Conservation (phyloP, 2,113 vertebrate genomes). For the Neotoma lepida region DNA sequence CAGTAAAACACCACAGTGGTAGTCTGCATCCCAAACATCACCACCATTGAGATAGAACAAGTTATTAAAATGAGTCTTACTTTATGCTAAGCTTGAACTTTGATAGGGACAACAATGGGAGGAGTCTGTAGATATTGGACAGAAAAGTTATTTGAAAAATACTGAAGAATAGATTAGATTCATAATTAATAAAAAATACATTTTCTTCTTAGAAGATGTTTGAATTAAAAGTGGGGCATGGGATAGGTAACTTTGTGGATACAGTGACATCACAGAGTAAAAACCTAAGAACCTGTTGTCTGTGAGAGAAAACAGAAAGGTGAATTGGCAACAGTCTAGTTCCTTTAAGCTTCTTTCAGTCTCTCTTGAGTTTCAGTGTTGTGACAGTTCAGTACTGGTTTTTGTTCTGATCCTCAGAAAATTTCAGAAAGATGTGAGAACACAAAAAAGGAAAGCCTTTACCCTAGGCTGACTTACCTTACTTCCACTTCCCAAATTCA, state of each 20-base stretch:
- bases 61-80: background rate
- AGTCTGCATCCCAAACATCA: background rate
- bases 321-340: background rate
- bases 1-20: background rate
- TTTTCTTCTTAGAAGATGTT: background rate
- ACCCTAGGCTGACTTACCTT: background rate
- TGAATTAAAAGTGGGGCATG: background rate
- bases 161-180: background rate
- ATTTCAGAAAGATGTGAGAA: background rate
- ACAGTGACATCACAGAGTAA: background rate
- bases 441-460: background rate
- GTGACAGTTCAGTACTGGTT: background rate
- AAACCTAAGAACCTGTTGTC: no score
- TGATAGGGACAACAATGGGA: background rate
- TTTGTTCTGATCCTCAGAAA: background rate
- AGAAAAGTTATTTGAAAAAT: slow-evolving; percentile 23
- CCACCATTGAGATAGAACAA: background rate
- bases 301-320: background rate
- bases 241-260: no score
- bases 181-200: slow-evolving; percentile 32
- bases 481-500: background rate
- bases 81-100: slow-evolving; percentile 33
- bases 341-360: background rate
- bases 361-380: background rate
- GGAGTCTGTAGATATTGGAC: background rate